Conservation (phyloP, 2,797 vertebrate genomes). For the Phoeniculus purpureus region DNA sequence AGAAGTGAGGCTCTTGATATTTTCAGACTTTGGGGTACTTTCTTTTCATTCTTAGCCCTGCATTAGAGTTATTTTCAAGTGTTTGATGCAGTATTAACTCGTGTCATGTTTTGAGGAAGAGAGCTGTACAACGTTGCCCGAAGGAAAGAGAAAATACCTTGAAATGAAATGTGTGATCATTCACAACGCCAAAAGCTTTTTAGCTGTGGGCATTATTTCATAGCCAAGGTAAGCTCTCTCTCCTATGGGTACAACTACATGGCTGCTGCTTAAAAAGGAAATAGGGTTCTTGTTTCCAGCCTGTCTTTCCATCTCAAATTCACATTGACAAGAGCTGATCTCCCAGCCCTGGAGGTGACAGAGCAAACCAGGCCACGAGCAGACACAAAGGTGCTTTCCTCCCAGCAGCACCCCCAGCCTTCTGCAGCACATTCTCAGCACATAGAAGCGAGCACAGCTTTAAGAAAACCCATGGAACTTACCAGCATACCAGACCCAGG, state of each 20-base stretch:
- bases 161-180: constrained; percentile 47
- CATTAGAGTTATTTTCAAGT: constrained; percentile 35
- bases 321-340: neutral
- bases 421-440: neutral
- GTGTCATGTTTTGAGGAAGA: constrained; percentile 24
- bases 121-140: constrained; percentile 1
- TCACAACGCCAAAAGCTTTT: constrained; percentile 34
- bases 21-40: neutral
- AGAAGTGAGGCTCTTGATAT: neutral
- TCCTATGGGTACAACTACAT: constrained; percentile 24
- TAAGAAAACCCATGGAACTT: neutral
- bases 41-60: neutral
- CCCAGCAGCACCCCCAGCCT: neutral
- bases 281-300: neutral
- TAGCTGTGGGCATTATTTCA: constrained; percentile 58
- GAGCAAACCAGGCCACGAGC: neutral
- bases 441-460: rapidly evolving
- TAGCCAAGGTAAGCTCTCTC: constrained; percentile 40
- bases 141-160: constrained; percentile 57
- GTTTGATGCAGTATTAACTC: constrained; percentile 57
- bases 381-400: neutral
- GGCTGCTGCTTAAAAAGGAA: constrained; percentile 13
- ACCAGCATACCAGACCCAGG: neutral
- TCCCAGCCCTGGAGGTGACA: neutral
- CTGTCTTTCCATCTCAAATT: neutral